Conservation (phyloP, 2,888 invertebrate genomes). For the Thereva unica region DNA sequence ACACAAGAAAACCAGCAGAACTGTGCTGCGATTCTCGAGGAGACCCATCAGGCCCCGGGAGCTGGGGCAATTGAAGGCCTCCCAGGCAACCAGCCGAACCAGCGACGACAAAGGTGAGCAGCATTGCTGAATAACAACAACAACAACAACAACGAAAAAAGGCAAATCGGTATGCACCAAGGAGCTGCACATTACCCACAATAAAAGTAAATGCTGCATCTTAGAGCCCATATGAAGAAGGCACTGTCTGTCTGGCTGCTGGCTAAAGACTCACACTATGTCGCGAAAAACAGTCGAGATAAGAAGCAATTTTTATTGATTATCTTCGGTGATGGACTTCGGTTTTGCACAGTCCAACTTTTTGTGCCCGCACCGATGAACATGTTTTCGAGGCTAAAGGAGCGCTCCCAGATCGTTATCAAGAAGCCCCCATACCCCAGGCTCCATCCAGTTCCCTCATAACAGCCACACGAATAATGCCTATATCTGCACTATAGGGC, state of each 20-base stretch:
- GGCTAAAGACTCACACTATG: conserved; percentile 17
- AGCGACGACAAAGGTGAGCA: conserved; percentile 27
- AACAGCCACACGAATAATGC: conserved; percentile 4
- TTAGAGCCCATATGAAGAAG: conserved; percentile 21
- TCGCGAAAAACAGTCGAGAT: conserved; percentile 26
- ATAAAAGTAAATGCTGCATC: conserved; percentile 14
- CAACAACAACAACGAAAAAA: conserved; percentile 1
- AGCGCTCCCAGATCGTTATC: conserved; percentile 23
- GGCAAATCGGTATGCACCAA: conserved; percentile 3
- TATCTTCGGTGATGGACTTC: conserved; percentile 32
- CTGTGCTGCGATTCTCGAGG: too few relatives aligned
- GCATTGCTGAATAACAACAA: background rate
- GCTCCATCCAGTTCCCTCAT: background rate
- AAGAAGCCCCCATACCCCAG: background rate
- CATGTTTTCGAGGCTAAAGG: conserved; percentile 18
- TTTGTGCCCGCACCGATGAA: conserved; percentile 21
- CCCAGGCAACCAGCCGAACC: background rate
- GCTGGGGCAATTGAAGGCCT: too few relatives aligned
- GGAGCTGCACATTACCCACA: conserved; percentile 23
- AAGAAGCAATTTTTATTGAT: conserved; percentile 33
- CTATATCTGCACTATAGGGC: conserved; percentile 4
- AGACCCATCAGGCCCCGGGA: too few relatives aligned
- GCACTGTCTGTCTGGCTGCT: background rate
- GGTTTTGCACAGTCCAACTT: conserved; percentile 13
- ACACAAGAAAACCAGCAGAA: conserved; percentile 17